Conservation (phyloP, 2,113 vertebrate species). For the Epinephelus moara region DNA sequence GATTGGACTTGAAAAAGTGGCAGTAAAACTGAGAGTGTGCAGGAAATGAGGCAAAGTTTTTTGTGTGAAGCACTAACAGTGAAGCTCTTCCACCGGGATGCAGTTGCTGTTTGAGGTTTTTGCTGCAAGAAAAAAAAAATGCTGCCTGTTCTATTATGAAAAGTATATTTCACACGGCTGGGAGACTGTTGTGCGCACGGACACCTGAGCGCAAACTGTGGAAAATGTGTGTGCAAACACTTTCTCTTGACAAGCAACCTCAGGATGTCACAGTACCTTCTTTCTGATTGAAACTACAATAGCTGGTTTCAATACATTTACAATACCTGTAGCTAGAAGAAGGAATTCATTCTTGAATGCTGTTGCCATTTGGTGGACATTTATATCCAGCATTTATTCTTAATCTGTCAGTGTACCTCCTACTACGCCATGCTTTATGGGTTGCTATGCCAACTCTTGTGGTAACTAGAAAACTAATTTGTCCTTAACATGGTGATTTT, state of each 20-base stretch:
- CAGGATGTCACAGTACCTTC: conserved; percentile 3
- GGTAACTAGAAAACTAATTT: conserved; percentile 1
- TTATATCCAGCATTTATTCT: conserved; percentile 2
- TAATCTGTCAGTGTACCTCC: neutral
- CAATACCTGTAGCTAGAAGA: neutral
- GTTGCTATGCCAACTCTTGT: conserved; percentile 7
- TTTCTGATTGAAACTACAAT: conserved; percentile 3
- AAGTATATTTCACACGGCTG: conserved; percentile 39
- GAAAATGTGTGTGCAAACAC: conserved; percentile 8
- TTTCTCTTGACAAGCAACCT: neutral
- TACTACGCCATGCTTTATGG: neutral
- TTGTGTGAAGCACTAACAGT: conserved; percentile 53
- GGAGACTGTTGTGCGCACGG: conserved; percentile 29
- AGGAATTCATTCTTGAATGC: neutral
- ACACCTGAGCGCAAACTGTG: conserved; percentile 33
- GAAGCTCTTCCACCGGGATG: conserved; percentile 48
- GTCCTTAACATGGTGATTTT: neutral
- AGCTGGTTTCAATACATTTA: no score
- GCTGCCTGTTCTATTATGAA: conserved; percentile 38
- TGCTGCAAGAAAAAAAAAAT: conserved; percentile 28
- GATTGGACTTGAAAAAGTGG: conserved; percentile 54
- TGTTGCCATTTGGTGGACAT: neutral
- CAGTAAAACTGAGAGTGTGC: conserved; percentile 53
- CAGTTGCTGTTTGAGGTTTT: conserved; percentile 52
- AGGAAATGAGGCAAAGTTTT: conserved; percentile 66